A percentile compares a stretch with the other conserved stretches of the same genome.
These are phyloP conservation scores for Microctenopoma lineatum DNA, from an alignment of 2,797 vertebrate genomes.

Conservation along the genomic window DNA sequence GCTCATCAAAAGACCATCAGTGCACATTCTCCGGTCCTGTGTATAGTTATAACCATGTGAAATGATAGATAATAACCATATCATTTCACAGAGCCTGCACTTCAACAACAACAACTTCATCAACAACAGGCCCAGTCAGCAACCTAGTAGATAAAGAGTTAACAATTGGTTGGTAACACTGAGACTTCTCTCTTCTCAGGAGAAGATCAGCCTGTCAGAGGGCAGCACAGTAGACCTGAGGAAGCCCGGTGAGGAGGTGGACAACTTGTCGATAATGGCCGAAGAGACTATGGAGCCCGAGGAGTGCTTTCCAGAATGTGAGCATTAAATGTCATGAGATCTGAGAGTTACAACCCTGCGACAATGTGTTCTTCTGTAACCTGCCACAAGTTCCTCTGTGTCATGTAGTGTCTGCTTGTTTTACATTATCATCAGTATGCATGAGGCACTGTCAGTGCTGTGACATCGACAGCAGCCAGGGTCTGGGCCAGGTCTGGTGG, in stretches of 20 bases:
- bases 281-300: slow-evolving; percentile 94
- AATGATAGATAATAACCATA: not conserved
- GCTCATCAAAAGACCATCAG: slow-evolving; percentile 11
- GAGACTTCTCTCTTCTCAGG: slow-evolving; percentile 54
- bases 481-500: slow-evolving; percentile 88
- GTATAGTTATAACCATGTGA: too few species aligned
- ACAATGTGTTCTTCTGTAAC: too few species aligned
- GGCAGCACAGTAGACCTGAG: slow-evolving; percentile 97
- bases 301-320: slow-evolving; percentile 94
- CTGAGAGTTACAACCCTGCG: not conserved
- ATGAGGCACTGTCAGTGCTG: slow-evolving; percentile 82
- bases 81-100: not conserved
- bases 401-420: not conserved
- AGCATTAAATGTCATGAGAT: slow-evolving; percentile 19
- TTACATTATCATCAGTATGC: slow-evolving; percentile 79
- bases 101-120: too few species aligned
- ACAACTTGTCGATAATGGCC: slow-evolving; percentile 86
- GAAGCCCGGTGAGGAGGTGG: slow-evolving; percentile 90
- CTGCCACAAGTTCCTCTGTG: not conserved
- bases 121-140: too few species aligned
- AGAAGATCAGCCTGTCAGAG: slow-evolving; percentile 91
- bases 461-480: slow-evolving; percentile 76
- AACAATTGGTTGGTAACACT: slow-evolving; percentile 14
- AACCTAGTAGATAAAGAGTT: not conserved
- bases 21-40: too few species aligned